Base-by-base conservation (phyloP, 2,113 vertebrate species). In the Paraplagusia blochii region DNA sequence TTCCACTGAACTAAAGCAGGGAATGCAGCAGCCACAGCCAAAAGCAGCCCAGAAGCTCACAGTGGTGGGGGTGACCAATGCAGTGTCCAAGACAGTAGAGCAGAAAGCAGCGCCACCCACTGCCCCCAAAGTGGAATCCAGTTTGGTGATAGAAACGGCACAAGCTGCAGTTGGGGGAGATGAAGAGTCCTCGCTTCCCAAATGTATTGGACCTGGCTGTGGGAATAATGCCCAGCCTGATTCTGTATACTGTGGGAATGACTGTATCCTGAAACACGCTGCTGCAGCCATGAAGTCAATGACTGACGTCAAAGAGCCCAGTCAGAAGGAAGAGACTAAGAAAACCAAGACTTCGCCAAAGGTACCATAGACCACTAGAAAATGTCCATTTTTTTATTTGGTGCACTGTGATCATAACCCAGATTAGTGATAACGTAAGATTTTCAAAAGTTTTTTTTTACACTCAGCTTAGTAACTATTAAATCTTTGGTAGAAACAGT, bases 261-360 rank as follows among this genome's bases (percentile, higher is more conserved):
- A 94, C 74, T 99, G 97, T 53, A 99, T 99, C 74, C 92, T 99
- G 50, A 94, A 91, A 73, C 97, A 99, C 0, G 97, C 97, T 0
- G 96, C 95, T 0, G 95, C 93, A 0, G 90, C 97, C 4, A 98
- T 99, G 95, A 96, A 93, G 81, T 90, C 92, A 53, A 85, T 99
- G 61, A 94, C 90, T n/a, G 91, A 94, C 10, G 90, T 92, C 69
- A 95, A 95, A 88, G 94, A 97, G 29, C 80, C 88, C 44, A 95
- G 90, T 80, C 72, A 90, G 72, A 90, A 88, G 19, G 70, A 88
- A 38, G 91, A 84, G 15, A 42, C 91, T 44, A 79, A 66, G 66
- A 86, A 83, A 81, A 57, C 71, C 64, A 80, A 81, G 70, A 56
- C 84, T 10, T n/a, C 78, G 16, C 43, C 74, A 63, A 90, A 91